Conservation (phyloP, 2,113 vertebrate genomes). For the Apus apus region DNA sequence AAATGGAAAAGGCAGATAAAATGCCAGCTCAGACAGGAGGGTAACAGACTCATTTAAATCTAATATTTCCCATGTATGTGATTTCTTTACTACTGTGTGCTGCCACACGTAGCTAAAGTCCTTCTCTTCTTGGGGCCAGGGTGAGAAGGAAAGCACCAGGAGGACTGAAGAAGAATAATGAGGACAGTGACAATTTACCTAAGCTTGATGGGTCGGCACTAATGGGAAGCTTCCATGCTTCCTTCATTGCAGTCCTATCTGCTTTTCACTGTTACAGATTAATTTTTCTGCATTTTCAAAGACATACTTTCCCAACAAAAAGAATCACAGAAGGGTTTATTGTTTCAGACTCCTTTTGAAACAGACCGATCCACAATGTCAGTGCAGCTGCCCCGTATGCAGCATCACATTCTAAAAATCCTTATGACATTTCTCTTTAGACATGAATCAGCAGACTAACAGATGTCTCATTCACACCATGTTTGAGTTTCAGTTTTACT, state of each 20-base stretch:
- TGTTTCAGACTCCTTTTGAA: constrained; percentile 34
- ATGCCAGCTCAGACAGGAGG: not conserved
- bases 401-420: constrained; percentile 52
- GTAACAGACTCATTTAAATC: not conserved
- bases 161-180: not conserved
- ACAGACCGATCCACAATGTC: constrained; percentile 40
- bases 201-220: not conserved
- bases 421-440: constrained; percentile 68
- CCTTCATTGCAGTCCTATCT: not conserved
- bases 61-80: rapidly evolving
- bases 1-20: not conserved
- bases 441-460: constrained; percentile 67
- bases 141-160: not conserved
- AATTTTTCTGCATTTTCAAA: not conserved
- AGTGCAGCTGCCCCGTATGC: constrained; percentile 57
- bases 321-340: constrained; percentile 34
- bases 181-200: not conserved
- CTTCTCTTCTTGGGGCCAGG: not conserved
- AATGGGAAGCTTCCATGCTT: not conserved
- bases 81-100: not conserved
- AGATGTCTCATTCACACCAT: constrained; percentile 73
- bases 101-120: not conserved
- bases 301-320: not conserved
- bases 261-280: not conserved
- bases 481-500: constrained; percentile 65